These are phyloP conservation scores for Eulithis testata DNA, from an alignment of 2,888 invertebrate genomes.

Conservation along the genomic window DNA sequence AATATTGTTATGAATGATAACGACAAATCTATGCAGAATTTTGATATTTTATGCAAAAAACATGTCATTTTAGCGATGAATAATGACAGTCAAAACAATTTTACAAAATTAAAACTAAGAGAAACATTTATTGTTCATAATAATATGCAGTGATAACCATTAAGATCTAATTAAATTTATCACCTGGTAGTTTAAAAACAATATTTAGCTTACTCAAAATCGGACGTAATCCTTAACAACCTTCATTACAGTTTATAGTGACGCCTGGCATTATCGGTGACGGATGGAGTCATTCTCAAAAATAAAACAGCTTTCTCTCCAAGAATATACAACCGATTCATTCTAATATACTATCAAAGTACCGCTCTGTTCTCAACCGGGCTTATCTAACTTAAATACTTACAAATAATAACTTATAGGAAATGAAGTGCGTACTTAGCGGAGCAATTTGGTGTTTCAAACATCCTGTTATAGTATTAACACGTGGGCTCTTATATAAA, in stretches of 20 bases:
- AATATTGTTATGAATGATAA: slow-evolving; percentile 30
- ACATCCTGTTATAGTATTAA: slow-evolving; percentile 78
- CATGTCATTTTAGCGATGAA: slow-evolving; percentile 16
- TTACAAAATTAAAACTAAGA: slow-evolving; percentile 11
- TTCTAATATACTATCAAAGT: slow-evolving; percentile 79
- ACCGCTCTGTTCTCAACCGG: slow-evolving; percentile 60
- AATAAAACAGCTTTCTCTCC: slow-evolving; percentile 76
- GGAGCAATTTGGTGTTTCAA: slow-evolving; percentile 70
- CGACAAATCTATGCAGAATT: slow-evolving; percentile 23
- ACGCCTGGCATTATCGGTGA: slow-evolving; percentile 76
- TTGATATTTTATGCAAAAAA: slow-evolving; percentile 8
- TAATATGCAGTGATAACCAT: too few relatives aligned
- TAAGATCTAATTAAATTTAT: slow-evolving; percentile 6
- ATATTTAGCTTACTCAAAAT: slow-evolving; percentile 72
- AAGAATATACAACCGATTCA: slow-evolving; percentile 74
- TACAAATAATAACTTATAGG: slow-evolving; percentile 77
- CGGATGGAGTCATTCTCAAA: slow-evolving; percentile 81
- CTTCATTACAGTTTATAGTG: slow-evolving; percentile 69
- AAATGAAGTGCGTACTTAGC: slow-evolving; percentile 75
- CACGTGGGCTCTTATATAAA: slow-evolving; percentile 75
- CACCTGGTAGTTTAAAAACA: slow-evolving; percentile 57
- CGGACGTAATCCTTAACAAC: slow-evolving; percentile 60
- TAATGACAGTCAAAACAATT: slow-evolving; percentile 15
- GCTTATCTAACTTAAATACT: slow-evolving; percentile 71
- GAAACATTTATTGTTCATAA: slow-evolving; percentile 18